Conservation (phyloP, 2,797 vertebrate genomes). For the Microhierax caerulescens region DNA sequence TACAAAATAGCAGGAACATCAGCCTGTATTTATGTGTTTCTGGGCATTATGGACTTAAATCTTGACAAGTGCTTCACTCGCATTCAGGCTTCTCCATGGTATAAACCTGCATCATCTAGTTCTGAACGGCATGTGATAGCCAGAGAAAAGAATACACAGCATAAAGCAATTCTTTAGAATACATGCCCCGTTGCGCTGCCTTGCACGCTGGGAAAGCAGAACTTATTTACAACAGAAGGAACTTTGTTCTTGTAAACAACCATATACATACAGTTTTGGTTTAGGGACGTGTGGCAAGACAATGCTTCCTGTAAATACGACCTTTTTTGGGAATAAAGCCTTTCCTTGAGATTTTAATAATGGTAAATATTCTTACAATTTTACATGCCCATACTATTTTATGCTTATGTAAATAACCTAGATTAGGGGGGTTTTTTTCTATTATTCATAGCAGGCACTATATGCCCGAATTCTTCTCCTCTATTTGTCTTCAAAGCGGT, state of each 20-base stretch:
- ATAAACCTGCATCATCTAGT: background rate
- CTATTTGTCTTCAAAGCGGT: background rate
- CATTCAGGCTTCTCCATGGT: background rate
- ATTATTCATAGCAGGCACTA: background rate
- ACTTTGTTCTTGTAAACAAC: background rate
- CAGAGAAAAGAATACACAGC: background rate
- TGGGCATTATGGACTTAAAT: background rate
- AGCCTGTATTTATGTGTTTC: background rate
- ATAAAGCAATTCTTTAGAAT: background rate
- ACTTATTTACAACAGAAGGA: background rate
- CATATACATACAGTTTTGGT: background rate
- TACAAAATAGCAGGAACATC: background rate
- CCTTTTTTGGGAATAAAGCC: background rate
- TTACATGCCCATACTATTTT: background rate
- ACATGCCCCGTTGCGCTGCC: background rate
- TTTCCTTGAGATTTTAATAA: background rate
- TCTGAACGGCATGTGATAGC: background rate
- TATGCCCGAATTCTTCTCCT: background rate
- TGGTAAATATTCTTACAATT: background rate
- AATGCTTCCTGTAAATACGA: background rate
- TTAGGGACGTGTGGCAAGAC: background rate
- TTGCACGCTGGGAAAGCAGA: background rate
- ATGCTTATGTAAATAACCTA: background rate
- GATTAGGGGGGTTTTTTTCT: background rate
- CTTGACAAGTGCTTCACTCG: background rate